A percentile compares a stretch with the other conserved stretches of the same genome.
phyloP scores from a whole-genome alignment of 2,888 invertebrate genomes.

The Orthosia gracilis region DNA sequence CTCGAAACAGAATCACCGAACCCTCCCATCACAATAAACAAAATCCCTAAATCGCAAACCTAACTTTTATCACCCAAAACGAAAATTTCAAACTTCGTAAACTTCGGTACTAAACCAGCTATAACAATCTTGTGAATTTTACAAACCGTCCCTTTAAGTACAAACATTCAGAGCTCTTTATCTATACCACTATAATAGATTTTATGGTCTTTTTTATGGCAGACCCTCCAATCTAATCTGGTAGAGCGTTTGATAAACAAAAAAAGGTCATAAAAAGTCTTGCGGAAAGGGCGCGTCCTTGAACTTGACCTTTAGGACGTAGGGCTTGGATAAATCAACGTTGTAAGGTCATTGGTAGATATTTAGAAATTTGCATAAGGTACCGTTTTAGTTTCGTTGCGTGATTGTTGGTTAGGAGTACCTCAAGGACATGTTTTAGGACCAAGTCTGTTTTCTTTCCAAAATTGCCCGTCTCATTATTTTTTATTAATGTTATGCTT shows the following conservation, averaged over 20 bases:
- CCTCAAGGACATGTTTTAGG: constrained; percentile 21
- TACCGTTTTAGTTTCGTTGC: constrained; percentile 11
- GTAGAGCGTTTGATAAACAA: constrained; percentile 68
- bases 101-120: constrained; percentile 41
- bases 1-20: background rate
- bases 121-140: constrained; percentile 67
- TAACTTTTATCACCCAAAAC: constrained; percentile 40
- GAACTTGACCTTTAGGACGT: constrained; percentile 48
- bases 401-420: background rate
- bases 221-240: constrained; percentile 76
- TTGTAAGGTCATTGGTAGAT: constrained; percentile 26
- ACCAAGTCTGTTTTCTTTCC: background rate
- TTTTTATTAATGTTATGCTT: background rate
- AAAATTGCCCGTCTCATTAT: background rate
- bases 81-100: constrained; percentile 44
- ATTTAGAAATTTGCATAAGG: constrained; percentile 34
- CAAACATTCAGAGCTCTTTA: constrained; percentile 74
- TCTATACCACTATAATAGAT: constrained; percentile 69
- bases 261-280: constrained; percentile 63
- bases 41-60: constrained; percentile 1
- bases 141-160: constrained; percentile 74
- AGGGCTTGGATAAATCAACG: constrained; percentile 59
- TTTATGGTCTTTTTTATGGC: constrained; percentile 76
- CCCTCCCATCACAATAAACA: constrained; percentile 14
- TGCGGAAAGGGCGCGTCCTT: constrained; percentile 52